phyloP scores from a whole-genome alignment of 1,140 invertebrate genomes.

The Eurytemora carolleeae region DNA sequence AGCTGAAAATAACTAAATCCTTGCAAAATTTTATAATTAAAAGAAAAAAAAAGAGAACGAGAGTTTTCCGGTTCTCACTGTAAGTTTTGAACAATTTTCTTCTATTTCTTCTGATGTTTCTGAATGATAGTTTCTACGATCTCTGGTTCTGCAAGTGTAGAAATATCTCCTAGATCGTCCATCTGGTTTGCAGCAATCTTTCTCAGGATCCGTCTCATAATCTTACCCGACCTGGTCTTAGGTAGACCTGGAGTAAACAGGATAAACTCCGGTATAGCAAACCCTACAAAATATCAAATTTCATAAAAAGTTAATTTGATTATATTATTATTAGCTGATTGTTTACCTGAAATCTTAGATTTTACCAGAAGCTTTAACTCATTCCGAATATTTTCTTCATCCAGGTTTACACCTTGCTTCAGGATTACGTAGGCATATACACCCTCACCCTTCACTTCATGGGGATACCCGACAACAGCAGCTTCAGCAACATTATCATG shows the following conservation, averaged over 20 bases:
- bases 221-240: slow-evolving; percentile 93
- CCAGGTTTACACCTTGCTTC: slow-evolving; percentile 16
- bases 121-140: slow-evolving; percentile 17
- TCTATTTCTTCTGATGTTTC: background rate
- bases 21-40: too few relatives aligned
- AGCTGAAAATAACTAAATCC: too few relatives aligned
- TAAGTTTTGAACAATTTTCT: background rate
- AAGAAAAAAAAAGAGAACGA: too few relatives aligned
- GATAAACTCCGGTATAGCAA: slow-evolving; percentile 80
- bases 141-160: slow-evolving; percentile 36
- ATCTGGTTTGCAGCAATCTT: slow-evolving; percentile 71
- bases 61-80: too few relatives aligned
- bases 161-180: slow-evolving; percentile 66
- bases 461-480: slow-evolving; percentile 32
- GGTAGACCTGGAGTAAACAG: slow-evolving; percentile 75
- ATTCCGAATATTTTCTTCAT: slow-evolving; percentile 3
- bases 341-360: slow-evolving; percentile 16
- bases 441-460: slow-evolving; percentile 32
- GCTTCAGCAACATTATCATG: slow-evolving; percentile 27
- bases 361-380: slow-evolving; percentile 15
- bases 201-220: slow-evolving; percentile 79
- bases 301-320: too few relatives aligned
- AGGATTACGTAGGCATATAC: slow-evolving; percentile 23
- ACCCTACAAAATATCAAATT: slow-evolving; percentile 87
- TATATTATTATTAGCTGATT: too few relatives aligned